A percentile compares a stretch with the other conserved stretches of the same genome.
Evolutionary conservation across 2,888 invertebrate genomes (phyloP).

Genomic region (Pseudococcus jackbeardsleyi): DNA sequence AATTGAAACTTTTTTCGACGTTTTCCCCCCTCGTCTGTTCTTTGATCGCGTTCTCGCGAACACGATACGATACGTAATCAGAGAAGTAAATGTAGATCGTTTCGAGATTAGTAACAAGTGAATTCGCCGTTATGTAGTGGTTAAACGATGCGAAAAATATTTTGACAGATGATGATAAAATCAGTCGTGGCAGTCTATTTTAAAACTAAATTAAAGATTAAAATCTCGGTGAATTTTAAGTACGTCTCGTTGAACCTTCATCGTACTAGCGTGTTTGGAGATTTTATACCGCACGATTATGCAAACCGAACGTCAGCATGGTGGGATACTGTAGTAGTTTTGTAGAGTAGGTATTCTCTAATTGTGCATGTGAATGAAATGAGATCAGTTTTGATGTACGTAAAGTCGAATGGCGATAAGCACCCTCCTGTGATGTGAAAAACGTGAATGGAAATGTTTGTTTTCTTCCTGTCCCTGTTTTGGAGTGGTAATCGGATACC

Average conservation of each 20-base stretch:
- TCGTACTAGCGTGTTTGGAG: conserved; percentile 3
- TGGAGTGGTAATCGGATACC: background rate
- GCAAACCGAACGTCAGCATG: background rate
- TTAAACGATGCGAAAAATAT: conserved; percentile 33
- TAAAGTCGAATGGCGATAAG: background rate
- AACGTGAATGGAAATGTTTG: background rate
- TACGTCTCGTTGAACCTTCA: background rate
- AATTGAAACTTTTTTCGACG: conserved; percentile 39
- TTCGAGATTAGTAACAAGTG: conserved; percentile 1
- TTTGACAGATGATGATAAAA: conserved; percentile 37
- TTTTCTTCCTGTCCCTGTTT: background rate
- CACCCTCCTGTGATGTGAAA: background rate
- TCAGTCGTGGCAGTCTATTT: conserved; percentile 41
- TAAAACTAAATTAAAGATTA: conserved; percentile 38
- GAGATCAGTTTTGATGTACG: background rate
- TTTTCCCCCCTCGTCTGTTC: background rate
- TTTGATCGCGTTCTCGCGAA: background rate
- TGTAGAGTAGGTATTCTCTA: background rate
- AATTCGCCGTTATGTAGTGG: conserved; percentile 13
- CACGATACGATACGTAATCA: conserved; percentile 17
- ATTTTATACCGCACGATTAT: conserved; percentile 5
- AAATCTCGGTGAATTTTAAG: conserved; percentile 14
- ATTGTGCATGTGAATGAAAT: background rate
- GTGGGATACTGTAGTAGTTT: background rate
- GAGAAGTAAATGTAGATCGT: conserved; percentile 31